phyloP scores from a whole-genome alignment of 2,888 invertebrate species.

The Phragmatobia fuliginosa region DNA sequence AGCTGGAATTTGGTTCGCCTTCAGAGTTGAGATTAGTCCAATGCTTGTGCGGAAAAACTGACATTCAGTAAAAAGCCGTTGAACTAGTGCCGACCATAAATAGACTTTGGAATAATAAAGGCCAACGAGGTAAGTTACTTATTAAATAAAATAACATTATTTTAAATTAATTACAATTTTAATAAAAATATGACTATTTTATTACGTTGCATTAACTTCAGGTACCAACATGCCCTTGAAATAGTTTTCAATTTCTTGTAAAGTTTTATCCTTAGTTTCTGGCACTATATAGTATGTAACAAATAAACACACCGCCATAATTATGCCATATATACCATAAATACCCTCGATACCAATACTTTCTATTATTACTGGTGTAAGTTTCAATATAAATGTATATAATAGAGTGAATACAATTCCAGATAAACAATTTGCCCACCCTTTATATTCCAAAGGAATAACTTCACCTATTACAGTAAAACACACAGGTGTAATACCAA shows the following conservation, averaged over 20 bases:
- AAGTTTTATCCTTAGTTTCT: conserved; percentile 55
- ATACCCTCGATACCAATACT: conserved; percentile 52
- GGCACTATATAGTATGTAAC: conserved; percentile 56
- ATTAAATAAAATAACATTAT: too few relatives aligned
- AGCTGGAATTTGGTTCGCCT: too few relatives aligned
- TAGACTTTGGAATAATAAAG: too few relatives aligned
- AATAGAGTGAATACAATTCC: conserved; percentile 56
- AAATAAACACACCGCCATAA: conserved; percentile 47
- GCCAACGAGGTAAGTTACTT: too few relatives aligned
- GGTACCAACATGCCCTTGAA: conserved; percentile 39
- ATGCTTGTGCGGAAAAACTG: too few relatives aligned
- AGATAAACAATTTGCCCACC: conserved; percentile 50
- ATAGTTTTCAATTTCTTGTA: conserved; percentile 56
- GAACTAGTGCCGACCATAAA: too few relatives aligned
- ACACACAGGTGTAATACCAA: conserved; percentile 54
- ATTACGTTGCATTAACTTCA: too few relatives aligned
- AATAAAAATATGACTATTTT: too few relatives aligned
- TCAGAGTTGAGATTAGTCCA: too few relatives aligned
- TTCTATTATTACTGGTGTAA: conserved; percentile 59
- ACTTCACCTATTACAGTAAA: conserved; percentile 59
- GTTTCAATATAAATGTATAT: conserved; percentile 54
- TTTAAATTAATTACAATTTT: too few relatives aligned
- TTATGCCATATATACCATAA: conserved; percentile 53
- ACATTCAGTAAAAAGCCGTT: too few relatives aligned
- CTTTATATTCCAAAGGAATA: conserved; percentile 62